These are phyloP conservation scores for Spheniscus mendiculus DNA, from an alignment of 2,113 vertebrate genomes.

Conservation along the genomic window DNA sequence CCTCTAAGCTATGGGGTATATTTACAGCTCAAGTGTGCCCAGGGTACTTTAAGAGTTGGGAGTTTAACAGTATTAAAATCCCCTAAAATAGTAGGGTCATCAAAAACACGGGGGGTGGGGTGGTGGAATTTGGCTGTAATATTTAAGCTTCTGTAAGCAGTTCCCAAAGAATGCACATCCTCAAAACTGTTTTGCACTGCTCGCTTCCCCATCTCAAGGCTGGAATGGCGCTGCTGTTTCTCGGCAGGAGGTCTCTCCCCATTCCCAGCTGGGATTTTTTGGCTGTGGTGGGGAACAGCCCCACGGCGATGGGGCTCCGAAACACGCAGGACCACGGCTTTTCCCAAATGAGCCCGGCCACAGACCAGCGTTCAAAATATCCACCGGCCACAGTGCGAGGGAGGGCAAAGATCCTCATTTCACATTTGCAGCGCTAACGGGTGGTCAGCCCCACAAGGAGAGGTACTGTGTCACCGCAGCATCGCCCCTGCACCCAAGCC, in stretches of 20 bases:
- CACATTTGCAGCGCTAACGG: not conserved
- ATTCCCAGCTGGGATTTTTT: not conserved
- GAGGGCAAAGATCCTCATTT: not conserved
- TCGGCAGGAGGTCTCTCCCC: not conserved
- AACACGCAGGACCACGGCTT: accelerated
- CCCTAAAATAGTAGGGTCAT: not conserved
- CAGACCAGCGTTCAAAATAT: not conserved
- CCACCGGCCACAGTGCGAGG: accelerated
- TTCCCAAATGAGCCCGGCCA: not conserved
- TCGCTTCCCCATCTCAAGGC: not conserved
- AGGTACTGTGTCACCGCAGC: not conserved
- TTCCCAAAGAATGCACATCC: not conserved
- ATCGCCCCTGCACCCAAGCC: not conserved
- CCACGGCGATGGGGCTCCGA: not conserved
- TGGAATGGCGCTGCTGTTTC: not conserved
- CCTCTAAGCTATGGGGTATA: not conserved
- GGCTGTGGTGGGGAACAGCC: not conserved
- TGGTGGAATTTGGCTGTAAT: not conserved
- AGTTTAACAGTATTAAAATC: not conserved
- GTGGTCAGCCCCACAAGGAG: not conserved
- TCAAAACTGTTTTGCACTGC: not conserved
- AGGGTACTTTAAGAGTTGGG: not conserved
- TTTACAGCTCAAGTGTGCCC: not conserved
- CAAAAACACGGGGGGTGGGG: not conserved
- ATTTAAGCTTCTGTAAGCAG: not conserved